Conservation (phyloP, 2,113 vertebrate species). For the Pristiophorus japonicus region DNA sequence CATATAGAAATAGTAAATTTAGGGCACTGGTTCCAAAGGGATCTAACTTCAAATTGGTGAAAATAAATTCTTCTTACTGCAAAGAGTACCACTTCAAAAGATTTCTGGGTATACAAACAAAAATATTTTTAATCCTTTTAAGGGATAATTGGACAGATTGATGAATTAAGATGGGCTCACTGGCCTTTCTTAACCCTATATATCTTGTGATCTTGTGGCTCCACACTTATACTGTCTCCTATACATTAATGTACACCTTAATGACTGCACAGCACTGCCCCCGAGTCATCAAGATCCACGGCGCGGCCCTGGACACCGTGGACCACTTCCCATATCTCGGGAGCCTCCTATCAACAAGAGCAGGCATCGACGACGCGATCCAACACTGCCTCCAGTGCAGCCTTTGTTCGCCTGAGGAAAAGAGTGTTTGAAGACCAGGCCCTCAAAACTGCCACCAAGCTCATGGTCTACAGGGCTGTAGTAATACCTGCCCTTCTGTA, state of each 20-base stretch:
- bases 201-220: neutral
- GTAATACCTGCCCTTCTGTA: too few relatives aligned
- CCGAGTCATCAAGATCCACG: too few relatives aligned
- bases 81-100: neutral
- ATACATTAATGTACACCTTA: neutral
- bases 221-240: neutral
- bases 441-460: too few relatives aligned
- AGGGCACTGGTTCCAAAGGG: neutral
- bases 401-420: too few relatives aligned
- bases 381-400: too few relatives aligned
- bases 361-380: too few relatives aligned
- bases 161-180: neutral
- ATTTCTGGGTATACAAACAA: neutral
- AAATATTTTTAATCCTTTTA: neutral
- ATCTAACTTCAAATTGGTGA: neutral
- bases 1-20: neutral
- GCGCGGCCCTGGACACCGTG: too few relatives aligned
- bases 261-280: too few relatives aligned
- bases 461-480: too few relatives aligned
- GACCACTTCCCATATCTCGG: too few relatives aligned
- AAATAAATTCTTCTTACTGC: neutral
- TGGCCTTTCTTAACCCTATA: neutral
- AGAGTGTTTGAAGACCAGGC: too few relatives aligned
- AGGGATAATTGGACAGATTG: neutral
- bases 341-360: too few relatives aligned